phyloP scores from a whole-genome alignment of 2,797 vertebrate species.

The Sebastes nivosus region DNA sequence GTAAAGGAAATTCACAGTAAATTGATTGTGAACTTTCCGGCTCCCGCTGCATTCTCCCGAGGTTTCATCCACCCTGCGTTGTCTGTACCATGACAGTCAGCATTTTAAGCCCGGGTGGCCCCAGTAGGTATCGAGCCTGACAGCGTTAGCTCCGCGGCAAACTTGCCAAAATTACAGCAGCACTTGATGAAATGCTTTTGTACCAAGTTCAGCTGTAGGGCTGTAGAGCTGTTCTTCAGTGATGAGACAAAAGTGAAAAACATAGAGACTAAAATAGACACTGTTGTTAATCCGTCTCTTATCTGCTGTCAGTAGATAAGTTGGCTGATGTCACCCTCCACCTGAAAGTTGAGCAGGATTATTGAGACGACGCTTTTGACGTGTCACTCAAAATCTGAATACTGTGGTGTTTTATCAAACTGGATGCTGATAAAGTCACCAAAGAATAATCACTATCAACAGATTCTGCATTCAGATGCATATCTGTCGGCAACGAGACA shows the following conservation, averaged over 20 bases:
- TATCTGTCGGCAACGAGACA: too few species aligned
- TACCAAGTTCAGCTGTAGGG: constrained; percentile 5
- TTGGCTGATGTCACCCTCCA: constrained; percentile 1
- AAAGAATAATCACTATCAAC: not conserved
- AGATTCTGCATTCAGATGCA: too few species aligned
- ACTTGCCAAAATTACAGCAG: constrained; percentile 17
- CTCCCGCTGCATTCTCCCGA: constrained; percentile 4
- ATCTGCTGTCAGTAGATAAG: constrained; percentile 11
- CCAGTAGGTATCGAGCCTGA: not conserved
- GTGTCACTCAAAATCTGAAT: not conserved
- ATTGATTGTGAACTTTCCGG: constrained; percentile 45
- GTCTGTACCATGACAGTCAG: not conserved
- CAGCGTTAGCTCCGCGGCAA: not conserved
- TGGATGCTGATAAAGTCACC: not conserved
- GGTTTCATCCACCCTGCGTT: constrained; percentile 4
- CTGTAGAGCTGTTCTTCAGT: not conserved
- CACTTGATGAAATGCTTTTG: constrained; percentile 6
- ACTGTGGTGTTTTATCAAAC: not conserved
- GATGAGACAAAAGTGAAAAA: not conserved
- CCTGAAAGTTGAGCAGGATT: not conserved
- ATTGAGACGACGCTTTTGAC: not conserved
- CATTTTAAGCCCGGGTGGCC: constrained; percentile 34
- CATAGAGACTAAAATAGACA: constrained; percentile 12
- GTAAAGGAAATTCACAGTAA: constrained; percentile 40
- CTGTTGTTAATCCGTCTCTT: not conserved